These are phyloP conservation scores for Coelinius sp. DNA, from an alignment of 2,888 invertebrate genomes.

Conservation along the genomic window DNA sequence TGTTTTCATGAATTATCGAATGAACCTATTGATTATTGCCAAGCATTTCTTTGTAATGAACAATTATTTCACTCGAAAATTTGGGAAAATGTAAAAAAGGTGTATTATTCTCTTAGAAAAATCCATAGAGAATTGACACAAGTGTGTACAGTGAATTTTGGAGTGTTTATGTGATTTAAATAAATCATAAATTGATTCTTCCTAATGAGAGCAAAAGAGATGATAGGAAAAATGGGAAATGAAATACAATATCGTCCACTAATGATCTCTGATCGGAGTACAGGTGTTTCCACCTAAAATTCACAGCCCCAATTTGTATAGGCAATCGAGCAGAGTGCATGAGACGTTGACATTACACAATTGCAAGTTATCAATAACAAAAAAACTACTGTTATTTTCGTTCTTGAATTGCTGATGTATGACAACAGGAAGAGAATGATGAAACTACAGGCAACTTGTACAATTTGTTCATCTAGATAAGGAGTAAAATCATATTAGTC, in stretches of 20 bases:
- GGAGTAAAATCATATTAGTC: conserved; percentile 36
- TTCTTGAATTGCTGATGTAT: conserved; percentile 16
- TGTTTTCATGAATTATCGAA: conserved; percentile 8
- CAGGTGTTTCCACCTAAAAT: conserved; percentile 30
- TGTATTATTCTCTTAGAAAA: neutral
- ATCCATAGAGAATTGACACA: neutral
- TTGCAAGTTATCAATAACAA: conserved; percentile 11
- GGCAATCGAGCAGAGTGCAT: conserved; percentile 11
- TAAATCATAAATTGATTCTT: neutral
- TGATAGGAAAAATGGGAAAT: neutral
- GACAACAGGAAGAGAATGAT: conserved; percentile 12
- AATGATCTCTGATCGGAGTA: conserved; percentile 45
- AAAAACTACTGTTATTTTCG: conserved; percentile 16
- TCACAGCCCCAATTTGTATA: conserved; percentile 7
- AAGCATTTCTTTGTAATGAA: conserved; percentile 19
- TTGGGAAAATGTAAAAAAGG: neutral
- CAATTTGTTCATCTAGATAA: conserved; percentile 36
- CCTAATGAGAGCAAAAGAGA: neutral
- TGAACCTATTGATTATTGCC: neutral
- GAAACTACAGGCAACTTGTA: conserved; percentile 31
- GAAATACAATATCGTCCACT: conserved; percentile 37
- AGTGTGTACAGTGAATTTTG: conserved; percentile 6
- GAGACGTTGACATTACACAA: neutral
- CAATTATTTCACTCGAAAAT: neutral
- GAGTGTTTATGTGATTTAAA: conserved; percentile 12